Conservation (phyloP, 2,797 vertebrate genomes). For the Prionace glauca region DNA sequence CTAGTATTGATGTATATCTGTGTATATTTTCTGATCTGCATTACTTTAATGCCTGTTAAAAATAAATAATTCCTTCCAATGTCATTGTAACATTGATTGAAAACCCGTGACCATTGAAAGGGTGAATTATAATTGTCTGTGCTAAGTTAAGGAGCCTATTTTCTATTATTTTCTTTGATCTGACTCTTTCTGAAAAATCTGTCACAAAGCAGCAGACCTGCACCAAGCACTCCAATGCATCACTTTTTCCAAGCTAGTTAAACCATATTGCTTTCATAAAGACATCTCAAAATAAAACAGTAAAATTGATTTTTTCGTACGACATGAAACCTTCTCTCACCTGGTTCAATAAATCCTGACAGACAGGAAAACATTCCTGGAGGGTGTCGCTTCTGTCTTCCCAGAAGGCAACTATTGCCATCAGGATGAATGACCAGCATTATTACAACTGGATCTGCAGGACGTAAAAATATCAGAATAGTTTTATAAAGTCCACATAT, state of each 20-base stretch:
- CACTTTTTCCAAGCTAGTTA: neutral
- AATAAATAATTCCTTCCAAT: slow-evolving; percentile 16
- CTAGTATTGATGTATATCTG: slow-evolving; percentile 8
- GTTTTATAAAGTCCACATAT: neutral
- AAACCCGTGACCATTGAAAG: neutral
- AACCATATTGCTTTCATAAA: slow-evolving; percentile 18
- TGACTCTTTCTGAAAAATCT: neutral
- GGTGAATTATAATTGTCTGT: neutral
- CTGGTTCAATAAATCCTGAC: slow-evolving; percentile 89
- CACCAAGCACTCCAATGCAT: neutral
- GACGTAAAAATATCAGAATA: neutral
- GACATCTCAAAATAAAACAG: slow-evolving; percentile 23
- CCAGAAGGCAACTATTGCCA: slow-evolving; percentile 82
- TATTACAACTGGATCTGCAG: slow-evolving; percentile 87
- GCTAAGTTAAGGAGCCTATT: neutral
- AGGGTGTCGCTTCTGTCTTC: slow-evolving; percentile 81
- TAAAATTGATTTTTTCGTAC: slow-evolving; percentile 16
- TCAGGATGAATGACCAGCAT: slow-evolving; percentile 92
- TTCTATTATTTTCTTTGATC: neutral
- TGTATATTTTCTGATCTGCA: slow-evolving; percentile 20
- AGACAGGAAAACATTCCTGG: slow-evolving; percentile 82
- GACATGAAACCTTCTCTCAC: slow-evolving; percentile 53
- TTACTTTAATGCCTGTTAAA: slow-evolving; percentile 19
- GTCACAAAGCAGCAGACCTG: neutral
- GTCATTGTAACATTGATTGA: neutral